Conservation (phyloP, 2,888 invertebrate genomes). For the Melanostoma scalare region DNA sequence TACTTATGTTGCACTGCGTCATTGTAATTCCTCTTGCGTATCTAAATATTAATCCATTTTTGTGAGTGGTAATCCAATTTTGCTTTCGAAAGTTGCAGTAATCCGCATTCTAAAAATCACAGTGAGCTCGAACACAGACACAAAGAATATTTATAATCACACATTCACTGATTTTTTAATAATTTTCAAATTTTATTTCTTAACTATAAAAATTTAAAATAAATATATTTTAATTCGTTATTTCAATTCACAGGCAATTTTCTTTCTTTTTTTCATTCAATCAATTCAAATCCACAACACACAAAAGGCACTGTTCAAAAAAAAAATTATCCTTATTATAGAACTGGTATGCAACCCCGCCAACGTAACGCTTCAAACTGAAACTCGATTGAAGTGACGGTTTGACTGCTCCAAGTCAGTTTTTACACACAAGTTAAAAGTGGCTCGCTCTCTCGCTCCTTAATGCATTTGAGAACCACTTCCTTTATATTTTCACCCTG, state of each 20-base stretch:
- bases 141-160: slow-evolving; percentile 12
- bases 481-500: slow-evolving; percentile 17
- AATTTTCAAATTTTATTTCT: not conserved
- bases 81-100: too few species aligned
- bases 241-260: slow-evolving; percentile 18
- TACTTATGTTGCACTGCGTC: slow-evolving; percentile 10
- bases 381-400: slow-evolving; percentile 64
- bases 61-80: slow-evolving; percentile 8
- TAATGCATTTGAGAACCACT: slow-evolving; percentile 57
- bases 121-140: slow-evolving; percentile 6
- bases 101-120: not conserved
- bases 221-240: not conserved
- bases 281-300: slow-evolving; percentile 40
- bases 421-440: slow-evolving; percentile 37
- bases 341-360: slow-evolving; percentile 63
- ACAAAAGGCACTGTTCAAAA: slow-evolving; percentile 21
- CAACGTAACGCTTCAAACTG: slow-evolving; percentile 70
- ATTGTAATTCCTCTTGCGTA: slow-evolving; percentile 5
- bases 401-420: slow-evolving; percentile 52
- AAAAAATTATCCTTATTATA: slow-evolving; percentile 35
- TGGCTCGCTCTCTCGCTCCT: slow-evolving; percentile 43
- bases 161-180: not conserved
- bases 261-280: slow-evolving; percentile 38
- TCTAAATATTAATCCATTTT: not conserved
- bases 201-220: not conserved